Conservation (phyloP, 2,797 vertebrate genomes). For the Danionella dracula region DNA sequence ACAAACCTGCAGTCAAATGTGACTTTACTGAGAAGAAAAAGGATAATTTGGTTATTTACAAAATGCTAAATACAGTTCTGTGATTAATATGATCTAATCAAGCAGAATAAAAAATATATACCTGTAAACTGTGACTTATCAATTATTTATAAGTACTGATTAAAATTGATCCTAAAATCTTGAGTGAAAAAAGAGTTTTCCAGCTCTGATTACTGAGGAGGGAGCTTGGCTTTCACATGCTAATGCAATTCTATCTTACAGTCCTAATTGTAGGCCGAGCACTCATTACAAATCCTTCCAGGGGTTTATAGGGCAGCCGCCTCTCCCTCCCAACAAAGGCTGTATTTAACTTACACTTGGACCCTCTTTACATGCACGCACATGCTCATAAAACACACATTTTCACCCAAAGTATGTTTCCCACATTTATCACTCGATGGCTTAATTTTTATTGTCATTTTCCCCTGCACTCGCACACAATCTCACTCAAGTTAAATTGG, state of each 20-base stretch:
- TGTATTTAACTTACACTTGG: constrained; percentile 37
- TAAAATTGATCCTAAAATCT: neutral
- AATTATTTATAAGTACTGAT: too few relatives aligned
- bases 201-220: neutral
- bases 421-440: neutral
- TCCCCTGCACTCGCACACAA: neutral
- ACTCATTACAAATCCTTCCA: constrained; percentile 23
- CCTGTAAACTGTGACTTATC: too few relatives aligned
- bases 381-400: neutral
- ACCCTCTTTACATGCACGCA: neutral
- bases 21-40: too few relatives aligned
- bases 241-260: constrained; percentile 55
- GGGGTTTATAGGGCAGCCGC: constrained; percentile 51
- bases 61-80: too few relatives aligned
- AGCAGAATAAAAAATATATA: too few relatives aligned
- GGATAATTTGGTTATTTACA: too few relatives aligned
- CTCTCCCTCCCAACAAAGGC: constrained; percentile 34
- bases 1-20: too few relatives aligned
- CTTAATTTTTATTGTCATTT: neutral
- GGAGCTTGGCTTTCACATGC: constrained; percentile 49
- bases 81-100: too few relatives aligned
- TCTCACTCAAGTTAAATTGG: constrained; percentile 4
- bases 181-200: neutral
- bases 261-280: constrained; percentile 46
- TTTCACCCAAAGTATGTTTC: neutral